A percentile compares a stretch with the other conserved stretches of the same genome.
Evolutionary conservation across 2,113 vertebrate species (phyloP).

Genomic region (Microcebus ravelobensis): DNA sequence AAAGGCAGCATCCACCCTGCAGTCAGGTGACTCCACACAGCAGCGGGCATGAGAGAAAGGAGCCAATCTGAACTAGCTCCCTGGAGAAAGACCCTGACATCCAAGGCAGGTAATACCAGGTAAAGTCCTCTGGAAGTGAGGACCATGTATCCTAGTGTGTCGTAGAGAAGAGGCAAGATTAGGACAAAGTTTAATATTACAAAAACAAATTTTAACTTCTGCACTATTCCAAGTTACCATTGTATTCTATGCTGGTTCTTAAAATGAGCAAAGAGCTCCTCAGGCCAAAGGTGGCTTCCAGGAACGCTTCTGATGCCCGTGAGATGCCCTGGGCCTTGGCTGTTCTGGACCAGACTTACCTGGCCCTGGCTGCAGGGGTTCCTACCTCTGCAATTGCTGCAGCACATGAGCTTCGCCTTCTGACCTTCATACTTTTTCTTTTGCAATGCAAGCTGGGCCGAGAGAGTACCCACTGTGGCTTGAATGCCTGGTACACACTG

Average conservation of each 20-base stretch:
- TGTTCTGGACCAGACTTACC: not conserved
- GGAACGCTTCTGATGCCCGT: not conserved
- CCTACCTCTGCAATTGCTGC: not conserved
- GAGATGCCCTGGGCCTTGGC: not conserved
- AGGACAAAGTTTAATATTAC: not conserved
- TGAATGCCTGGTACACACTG: too few species aligned
- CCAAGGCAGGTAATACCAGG: not conserved
- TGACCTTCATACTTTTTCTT: not conserved
- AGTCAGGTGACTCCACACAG: accelerated
- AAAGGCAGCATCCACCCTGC: not conserved
- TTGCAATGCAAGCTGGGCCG: not conserved
- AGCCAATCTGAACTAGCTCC: not conserved
- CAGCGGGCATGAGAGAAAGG: not conserved
- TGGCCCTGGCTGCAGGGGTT: not conserved
- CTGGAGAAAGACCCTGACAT: not conserved
- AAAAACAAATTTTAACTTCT: not conserved
- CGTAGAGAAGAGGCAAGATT: not conserved
- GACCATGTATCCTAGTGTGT: not conserved
- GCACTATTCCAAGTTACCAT: not conserved
- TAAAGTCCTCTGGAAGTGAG: not conserved
- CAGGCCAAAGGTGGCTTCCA: not conserved
- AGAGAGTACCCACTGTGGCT: not conserved
- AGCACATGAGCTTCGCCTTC: not conserved
- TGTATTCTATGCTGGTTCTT: not conserved
- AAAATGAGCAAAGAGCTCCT: not conserved